Evolutionary conservation across 2,797 vertebrate species (phyloP).

Genomic region (Sciurus vulgaris): DNA sequence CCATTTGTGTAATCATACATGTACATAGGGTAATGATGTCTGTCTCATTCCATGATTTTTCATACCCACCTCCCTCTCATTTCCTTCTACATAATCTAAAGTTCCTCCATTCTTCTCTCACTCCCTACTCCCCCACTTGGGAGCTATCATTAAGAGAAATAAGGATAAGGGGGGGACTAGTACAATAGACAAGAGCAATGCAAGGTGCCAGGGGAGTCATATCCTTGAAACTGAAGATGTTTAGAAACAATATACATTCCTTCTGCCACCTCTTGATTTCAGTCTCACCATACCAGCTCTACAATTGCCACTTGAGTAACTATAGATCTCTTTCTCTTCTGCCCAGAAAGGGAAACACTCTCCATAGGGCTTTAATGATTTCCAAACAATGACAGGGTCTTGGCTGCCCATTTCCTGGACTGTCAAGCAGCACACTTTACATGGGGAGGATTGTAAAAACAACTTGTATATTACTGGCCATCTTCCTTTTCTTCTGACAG

Average conservation of each 20-base stretch:
- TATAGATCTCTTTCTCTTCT: not conserved
- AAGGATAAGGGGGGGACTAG: not conserved
- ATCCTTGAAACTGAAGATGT: not conserved
- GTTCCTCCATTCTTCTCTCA: no score
- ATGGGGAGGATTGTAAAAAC: slow-evolving; percentile 28
- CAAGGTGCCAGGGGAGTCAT: accelerated
- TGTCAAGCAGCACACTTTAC: not conserved
- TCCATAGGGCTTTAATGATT: not conserved
- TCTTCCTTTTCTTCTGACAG: slow-evolving; percentile 61
- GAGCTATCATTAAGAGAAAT: not conserved
- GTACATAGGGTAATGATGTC: no score
- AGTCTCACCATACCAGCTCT: no score
- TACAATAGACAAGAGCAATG: accelerated
- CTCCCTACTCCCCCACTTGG: not conserved
- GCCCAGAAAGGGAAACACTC: not conserved
- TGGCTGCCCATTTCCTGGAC: slow-evolving; percentile 23
- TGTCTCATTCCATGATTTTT: no score
- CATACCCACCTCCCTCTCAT: no score
- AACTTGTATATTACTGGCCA: slow-evolving; percentile 25
- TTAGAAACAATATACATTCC: not conserved
- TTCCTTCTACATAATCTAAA: no score
- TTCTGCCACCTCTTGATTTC: not conserved
- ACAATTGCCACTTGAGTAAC: not conserved
- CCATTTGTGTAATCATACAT: no score
- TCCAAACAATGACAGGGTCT: not conserved